Percentiles rank a stretch among this genome's conserved stretches.
These are phyloP conservation scores for Echinarachnius parma DNA, from an alignment of 53 echinoderm and acorn worm species.

Conservation along the genomic window DNA sequence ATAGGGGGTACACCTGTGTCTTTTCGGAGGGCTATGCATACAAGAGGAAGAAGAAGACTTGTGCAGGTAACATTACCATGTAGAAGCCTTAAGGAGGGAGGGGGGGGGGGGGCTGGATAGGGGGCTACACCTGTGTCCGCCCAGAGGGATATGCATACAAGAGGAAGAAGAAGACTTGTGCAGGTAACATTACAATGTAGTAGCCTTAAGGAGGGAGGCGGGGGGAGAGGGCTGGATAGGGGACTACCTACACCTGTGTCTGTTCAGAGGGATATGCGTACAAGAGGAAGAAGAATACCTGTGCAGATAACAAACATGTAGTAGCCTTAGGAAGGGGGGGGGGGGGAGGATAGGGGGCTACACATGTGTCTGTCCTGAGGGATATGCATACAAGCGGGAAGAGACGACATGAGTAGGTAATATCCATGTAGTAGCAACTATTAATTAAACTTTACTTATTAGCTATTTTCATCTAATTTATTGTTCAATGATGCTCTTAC, in stretches of 20 bases:
- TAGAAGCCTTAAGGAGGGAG: too few species aligned
- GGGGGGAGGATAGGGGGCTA: too few species aligned
- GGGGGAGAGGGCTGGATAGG: too few species aligned
- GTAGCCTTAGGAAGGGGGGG: too few species aligned
- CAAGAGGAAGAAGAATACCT: constrained; percentile 52
- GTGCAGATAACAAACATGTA: constrained; percentile 49
- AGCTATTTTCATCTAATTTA: too few species aligned
- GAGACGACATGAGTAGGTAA: constrained; percentile 66
- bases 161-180: constrained; percentile 57
- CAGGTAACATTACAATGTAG: constrained; percentile 39
- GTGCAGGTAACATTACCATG: constrained; percentile 51
- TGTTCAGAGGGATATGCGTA: constrained; percentile 71
- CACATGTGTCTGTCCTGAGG: constrained; percentile 65
- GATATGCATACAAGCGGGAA: constrained; percentile 57
- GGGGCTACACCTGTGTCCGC: constrained; percentile 72
- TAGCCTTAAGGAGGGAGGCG: too few species aligned
- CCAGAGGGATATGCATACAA: constrained; percentile 60
- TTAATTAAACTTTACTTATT: too few species aligned
- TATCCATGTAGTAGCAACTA: background rate
- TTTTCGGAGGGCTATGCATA: constrained; percentile 69
- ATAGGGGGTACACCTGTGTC: constrained; percentile 68
- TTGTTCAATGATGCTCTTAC: too few species aligned
- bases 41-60: constrained; percentile 52
- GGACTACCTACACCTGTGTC: constrained; percentile 70
- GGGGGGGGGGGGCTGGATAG: too few species aligned